These are phyloP conservation scores for Thereva nobilitata DNA, from an alignment of 2,888 invertebrate genomes.

Conservation along the genomic window DNA sequence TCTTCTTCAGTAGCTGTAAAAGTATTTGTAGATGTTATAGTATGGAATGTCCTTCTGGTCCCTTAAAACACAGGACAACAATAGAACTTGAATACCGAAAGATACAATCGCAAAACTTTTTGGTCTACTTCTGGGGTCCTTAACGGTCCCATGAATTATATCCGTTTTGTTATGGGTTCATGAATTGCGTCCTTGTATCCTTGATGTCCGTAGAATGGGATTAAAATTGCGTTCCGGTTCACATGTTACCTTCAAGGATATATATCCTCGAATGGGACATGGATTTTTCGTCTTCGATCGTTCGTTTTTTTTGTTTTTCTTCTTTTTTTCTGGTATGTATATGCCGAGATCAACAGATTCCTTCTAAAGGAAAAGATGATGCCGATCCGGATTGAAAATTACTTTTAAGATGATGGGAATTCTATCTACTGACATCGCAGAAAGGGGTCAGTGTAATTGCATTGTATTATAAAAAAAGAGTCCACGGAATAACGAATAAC, in stretches of 20 bases:
- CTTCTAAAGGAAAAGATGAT: constrained; percentile 26
- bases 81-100: constrained; percentile 29
- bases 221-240: constrained; percentile 39
- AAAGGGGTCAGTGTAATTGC: constrained; percentile 45
- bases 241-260: constrained; percentile 20
- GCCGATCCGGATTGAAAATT: constrained; percentile 16
- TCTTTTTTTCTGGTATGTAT: constrained; percentile 31
- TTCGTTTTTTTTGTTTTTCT: constrained; percentile 18
- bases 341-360: constrained; percentile 42
- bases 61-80: constrained; percentile 42
- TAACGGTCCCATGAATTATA: constrained; percentile 44
- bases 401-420: constrained; percentile 44
- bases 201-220: constrained; percentile 24
- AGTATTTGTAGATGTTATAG: background rate
- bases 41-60: constrained; percentile 25
- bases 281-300: background rate
- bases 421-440: constrained; percentile 43
- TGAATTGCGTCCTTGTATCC: constrained; percentile 23
- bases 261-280: constrained; percentile 38
- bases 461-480: constrained; percentile 41
- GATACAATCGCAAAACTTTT: constrained; percentile 36
- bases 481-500: constrained; percentile 30
- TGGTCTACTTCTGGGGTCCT: constrained; percentile 43
- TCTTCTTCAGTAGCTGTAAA: constrained; percentile 20
- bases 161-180: constrained; percentile 19